A percentile compares a stretch with the other conserved stretches of the same genome.
phyloP scores from a whole-genome alignment of 30 jellyfish, hydroid and myxozoan genomes.

The Turritopsis dohrnii region DNA sequence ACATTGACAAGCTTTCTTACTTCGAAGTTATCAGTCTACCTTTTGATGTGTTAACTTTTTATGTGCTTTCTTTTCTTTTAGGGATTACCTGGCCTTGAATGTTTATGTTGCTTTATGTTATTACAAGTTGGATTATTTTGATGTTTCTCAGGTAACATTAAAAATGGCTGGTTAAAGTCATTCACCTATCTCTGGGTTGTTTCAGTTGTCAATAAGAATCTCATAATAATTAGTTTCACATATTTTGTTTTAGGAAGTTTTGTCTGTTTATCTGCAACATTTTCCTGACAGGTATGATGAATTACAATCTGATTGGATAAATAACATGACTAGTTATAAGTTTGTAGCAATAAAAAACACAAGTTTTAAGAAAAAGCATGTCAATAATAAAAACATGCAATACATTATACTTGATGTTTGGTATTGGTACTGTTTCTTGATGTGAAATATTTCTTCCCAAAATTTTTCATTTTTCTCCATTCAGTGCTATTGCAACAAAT shows the following conservation, averaged over 20 bases:
- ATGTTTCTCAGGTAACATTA: slow-evolving; percentile 84
- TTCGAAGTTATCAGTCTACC: not conserved
- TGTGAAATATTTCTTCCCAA: not conserved
- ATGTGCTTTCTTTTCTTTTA: slow-evolving; percentile 14
- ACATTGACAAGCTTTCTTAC: not conserved
- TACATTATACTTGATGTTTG: not conserved
- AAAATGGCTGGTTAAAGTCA: not conserved
- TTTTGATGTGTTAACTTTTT: not conserved
- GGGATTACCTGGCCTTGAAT: slow-evolving; percentile 86
- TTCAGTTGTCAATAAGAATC: too few species aligned
- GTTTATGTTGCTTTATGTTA: slow-evolving; percentile 96
- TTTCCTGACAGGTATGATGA: slow-evolving; percentile 81
- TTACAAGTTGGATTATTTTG: slow-evolving; percentile 92
- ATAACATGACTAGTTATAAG: too few species aligned
- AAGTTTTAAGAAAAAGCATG: not conserved
- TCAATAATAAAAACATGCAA: not conserved
- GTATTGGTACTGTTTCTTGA: too few species aligned
- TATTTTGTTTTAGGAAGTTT: slow-evolving; percentile 63
- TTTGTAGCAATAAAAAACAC: not conserved
- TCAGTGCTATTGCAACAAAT: slow-evolving; percentile 88
- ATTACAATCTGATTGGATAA: too few species aligned
- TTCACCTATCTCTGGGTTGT: too few species aligned
- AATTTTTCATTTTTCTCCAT: not conserved
- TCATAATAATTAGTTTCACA: too few species aligned
- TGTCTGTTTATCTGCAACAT: slow-evolving; percentile 85